Percentiles rank a stretch among this genome's conserved stretches.
Conservation (phyloP, 2,113 vertebrate genomes). For the Mastomys natalensis region DNA sequence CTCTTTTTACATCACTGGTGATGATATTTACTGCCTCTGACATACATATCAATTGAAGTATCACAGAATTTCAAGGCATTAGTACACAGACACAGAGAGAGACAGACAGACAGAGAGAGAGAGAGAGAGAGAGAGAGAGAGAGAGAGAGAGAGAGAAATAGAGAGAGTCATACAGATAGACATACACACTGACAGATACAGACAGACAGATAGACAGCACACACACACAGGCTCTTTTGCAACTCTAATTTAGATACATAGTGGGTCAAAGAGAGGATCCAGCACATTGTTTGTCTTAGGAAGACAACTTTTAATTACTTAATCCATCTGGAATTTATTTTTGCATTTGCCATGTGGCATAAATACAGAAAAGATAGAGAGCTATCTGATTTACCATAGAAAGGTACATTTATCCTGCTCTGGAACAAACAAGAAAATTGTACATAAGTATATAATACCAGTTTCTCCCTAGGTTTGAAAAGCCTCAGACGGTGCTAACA, state of each 20-base stretch:
- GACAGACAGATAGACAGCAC: too few relatives aligned
- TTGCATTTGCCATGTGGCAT: constrained; percentile 49
- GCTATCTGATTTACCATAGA: neutral
- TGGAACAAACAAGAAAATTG: constrained; percentile 38
- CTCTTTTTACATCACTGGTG: neutral
- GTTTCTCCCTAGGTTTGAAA: neutral
- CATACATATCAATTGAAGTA: neutral
- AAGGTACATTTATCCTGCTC: constrained; percentile 30
- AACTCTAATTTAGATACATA: constrained; percentile 30
- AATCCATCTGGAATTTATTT: constrained; percentile 67
- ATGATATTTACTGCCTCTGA: constrained; percentile 13
- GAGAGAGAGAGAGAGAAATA: too few relatives aligned
- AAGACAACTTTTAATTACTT: constrained; percentile 66
- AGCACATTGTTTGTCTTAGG: constrained; percentile 50
- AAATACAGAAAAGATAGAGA: constrained; percentile 64
- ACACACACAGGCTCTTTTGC: neutral
- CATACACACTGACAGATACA: too few relatives aligned
- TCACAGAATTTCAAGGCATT: neutral
- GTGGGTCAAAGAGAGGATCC: constrained; percentile 52
- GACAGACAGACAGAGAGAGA: neutral
- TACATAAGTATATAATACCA: neutral
- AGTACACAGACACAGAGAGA: neutral
- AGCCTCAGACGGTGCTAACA: neutral
- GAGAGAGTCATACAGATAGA: too few relatives aligned
- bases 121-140: too few relatives aligned